phyloP scores from a whole-genome alignment of 1,140 invertebrate species.

The Lamellibrachia luymesi region DNA sequence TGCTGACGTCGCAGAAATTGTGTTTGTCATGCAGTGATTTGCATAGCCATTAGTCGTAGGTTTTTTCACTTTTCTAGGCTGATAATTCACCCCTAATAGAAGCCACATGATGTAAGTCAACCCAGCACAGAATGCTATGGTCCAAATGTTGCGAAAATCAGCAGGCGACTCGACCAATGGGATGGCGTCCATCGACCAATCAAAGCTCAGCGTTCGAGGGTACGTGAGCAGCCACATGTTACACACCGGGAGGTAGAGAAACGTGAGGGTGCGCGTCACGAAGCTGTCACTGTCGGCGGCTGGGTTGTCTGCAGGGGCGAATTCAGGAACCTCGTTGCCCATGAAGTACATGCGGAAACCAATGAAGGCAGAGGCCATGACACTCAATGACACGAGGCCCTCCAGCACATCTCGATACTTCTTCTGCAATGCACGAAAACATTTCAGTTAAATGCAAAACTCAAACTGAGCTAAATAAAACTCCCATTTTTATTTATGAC shows the following conservation, averaged over 20 bases:
- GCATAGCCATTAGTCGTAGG: not conserved
- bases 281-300: slow-evolving; percentile 70
- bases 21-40: not conserved
- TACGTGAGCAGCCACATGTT: slow-evolving; percentile 88
- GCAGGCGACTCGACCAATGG: slow-evolving; percentile 78
- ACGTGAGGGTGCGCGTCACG: slow-evolving; percentile 78
- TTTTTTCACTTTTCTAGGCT: not conserved
- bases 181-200: slow-evolving; percentile 98
- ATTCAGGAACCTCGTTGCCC: slow-evolving; percentile 92
- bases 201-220: slow-evolving; percentile 89
- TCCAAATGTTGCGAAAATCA: slow-evolving; percentile 81
- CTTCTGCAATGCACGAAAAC: not conserved
- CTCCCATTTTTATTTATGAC: too few species aligned
- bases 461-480: too few species aligned
- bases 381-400: slow-evolving; percentile 70
- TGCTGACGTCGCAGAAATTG: not conserved
- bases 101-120: slow-evolving; percentile 56
- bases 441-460: not conserved
- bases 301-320: slow-evolving; percentile 72
- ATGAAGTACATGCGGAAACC: slow-evolving; percentile 81
- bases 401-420: slow-evolving; percentile 47
- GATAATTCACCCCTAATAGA: not conserved
- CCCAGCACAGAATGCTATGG: slow-evolving; percentile 69
- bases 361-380: slow-evolving; percentile 73
- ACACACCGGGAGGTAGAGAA: slow-evolving; percentile 83